Evolutionary conservation across 2,888 invertebrate species (phyloP), one percentile per base, ranked within the genome.

Genomic region (Acronicta leporina): DNA sequence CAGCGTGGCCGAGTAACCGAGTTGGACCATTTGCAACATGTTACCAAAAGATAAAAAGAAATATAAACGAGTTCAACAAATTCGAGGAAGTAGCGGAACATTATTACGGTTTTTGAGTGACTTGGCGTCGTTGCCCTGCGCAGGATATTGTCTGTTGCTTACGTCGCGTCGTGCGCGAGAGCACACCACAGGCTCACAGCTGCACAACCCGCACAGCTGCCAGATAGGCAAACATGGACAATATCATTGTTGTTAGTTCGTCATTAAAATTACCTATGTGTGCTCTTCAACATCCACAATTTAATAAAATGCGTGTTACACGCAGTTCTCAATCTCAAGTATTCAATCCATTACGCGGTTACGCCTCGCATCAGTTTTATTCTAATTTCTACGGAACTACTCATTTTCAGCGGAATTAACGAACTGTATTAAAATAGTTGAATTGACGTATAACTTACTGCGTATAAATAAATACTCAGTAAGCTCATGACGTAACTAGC

Each of bases 81-180:
- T 88, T 87, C 84, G 80, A 73, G 78, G 87, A 87, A 89, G 82
- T 83, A 87, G 80, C 87, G 85, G 87, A 72, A 82, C 73, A 73
- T 74, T 74, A 73, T 76, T 85, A 82, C 83, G 77, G 87, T 85
- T 87, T 83, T 75, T 55, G 73, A 68, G 63, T 70, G 76, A 75
- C 78, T 49, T 45, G 50, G 54, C 60, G 48, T 27, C 27, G 45
- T 45, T 45, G 45, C 54, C 48, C 42, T 43, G 43, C n/a, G 16
- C 56, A 64, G 53, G 59, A 65, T 62, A 47, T 43, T 47, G 54
- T 53, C 50, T 44, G 33, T 25, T 9, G 50, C 48, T 20, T 11
- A 54, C 40, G 15, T 38, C 48, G 42, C 35, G 33, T 15, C 44
- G 40, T 40, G 51, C 44, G 64, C 38, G 52, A 48, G 49, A 50